These are phyloP conservation scores for Coilia nasus DNA, from an alignment of 2,797 vertebrate species.

Conservation along the genomic window DNA sequence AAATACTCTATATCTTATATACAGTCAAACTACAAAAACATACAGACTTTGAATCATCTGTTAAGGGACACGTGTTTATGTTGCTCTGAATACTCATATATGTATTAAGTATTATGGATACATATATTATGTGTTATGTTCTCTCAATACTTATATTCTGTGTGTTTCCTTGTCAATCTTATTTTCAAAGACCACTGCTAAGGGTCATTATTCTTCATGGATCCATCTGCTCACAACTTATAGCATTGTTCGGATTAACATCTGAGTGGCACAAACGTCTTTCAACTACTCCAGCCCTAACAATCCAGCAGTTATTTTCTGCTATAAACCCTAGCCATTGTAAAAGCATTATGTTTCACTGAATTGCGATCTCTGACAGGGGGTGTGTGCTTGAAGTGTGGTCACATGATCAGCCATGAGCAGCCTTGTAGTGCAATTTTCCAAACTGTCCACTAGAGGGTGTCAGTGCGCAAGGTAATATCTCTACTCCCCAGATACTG, in stretches of 20 bases:
- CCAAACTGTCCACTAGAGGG: background rate
- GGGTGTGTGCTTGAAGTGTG: background rate
- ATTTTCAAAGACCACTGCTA: background rate
- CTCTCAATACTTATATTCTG: background rate
- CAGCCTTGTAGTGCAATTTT: background rate
- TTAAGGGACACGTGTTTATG: background rate
- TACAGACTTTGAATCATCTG: background rate
- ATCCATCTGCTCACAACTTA: background rate
- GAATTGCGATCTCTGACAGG: background rate
- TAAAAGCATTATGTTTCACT: background rate
- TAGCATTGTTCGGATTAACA: background rate
- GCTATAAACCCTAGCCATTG: background rate
- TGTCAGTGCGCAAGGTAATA: background rate
- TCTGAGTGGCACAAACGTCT: background rate
- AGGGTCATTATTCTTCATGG: background rate
- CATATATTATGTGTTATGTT: too few relatives aligned
- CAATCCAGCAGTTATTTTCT: background rate
- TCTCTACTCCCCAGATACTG: background rate
- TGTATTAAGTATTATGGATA: too few relatives aligned
- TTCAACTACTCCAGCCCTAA: background rate
- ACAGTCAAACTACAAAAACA: background rate
- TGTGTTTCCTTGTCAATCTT: background rate
- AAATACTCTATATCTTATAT: background rate
- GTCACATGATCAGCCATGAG: background rate
- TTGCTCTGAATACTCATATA: background rate